A percentile compares a stretch with the other conserved stretches of the same genome.
Evolutionary conservation across 2,888 invertebrate species (phyloP).

Genomic region (Thyatira batis): DNA sequence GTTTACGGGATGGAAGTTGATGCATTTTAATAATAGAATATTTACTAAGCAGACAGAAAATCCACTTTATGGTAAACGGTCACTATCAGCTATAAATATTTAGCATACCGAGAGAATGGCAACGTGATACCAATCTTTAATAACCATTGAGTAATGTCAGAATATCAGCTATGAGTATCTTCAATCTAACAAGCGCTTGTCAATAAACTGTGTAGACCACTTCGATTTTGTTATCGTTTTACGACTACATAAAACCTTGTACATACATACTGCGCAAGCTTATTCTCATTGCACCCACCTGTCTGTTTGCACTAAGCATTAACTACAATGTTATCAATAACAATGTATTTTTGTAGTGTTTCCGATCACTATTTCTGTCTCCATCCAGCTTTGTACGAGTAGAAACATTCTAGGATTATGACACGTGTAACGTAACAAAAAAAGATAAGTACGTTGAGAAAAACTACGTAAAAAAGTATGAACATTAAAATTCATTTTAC

Average conservation of each 20-base stretch:
- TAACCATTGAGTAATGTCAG: too few species aligned
- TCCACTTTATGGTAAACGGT: too few species aligned
- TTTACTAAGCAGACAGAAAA: too few species aligned
- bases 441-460: not conserved
- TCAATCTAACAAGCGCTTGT: not conserved
- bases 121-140: too few species aligned
- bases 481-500: not conserved
- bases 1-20: too few species aligned
- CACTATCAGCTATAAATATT: too few species aligned
- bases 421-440: not conserved
- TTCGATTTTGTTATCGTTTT: conserved; percentile 28
- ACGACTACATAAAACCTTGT: conserved; percentile 37
- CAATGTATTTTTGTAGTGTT: not conserved
- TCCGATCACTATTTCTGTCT: not conserved
- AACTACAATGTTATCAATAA: not conserved
- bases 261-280: conserved; percentile 20
- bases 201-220: conserved; percentile 1
- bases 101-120: too few species aligned
- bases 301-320: conserved; percentile 20
- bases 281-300: conserved; percentile 20
- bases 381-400: not conserved
- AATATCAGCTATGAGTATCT: too few species aligned
- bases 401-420: too few species aligned
- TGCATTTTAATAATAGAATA: too few species aligned
- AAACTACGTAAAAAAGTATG: not conserved